Percentiles rank a stretch among this genome's conserved stretches.
phyloP scores from a whole-genome alignment of 2,797 vertebrate genomes.

The Oophaga sylvatica region DNA sequence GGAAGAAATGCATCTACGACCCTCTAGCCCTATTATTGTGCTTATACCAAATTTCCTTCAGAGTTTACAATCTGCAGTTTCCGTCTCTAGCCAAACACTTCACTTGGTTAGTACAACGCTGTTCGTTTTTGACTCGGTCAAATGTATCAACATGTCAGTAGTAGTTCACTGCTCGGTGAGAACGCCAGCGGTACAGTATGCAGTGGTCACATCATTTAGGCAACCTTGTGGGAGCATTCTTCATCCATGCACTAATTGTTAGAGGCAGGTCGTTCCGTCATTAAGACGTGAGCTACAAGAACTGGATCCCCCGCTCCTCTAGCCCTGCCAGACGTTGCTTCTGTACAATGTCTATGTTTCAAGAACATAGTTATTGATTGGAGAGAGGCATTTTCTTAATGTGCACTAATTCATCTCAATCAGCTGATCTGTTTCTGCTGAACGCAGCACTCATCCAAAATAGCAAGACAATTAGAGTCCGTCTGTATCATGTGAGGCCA shows the following conservation, averaged over 20 bases:
- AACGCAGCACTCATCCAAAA: constrained; percentile 47
- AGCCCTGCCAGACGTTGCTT: constrained; percentile 17
- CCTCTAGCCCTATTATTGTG: not conserved
- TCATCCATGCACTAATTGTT: constrained; percentile 51
- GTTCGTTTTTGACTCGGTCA: not conserved
- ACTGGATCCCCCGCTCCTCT: not conserved
- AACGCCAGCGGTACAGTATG: constrained; percentile 18
- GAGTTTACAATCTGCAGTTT: not conserved
- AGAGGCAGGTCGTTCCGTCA: constrained; percentile 8
- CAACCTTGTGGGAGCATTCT: constrained; percentile 41
- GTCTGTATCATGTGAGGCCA: constrained; percentile 21
- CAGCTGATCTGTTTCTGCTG: constrained; percentile 52
- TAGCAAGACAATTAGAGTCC: constrained; percentile 43
- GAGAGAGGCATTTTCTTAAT: constrained; percentile 48
- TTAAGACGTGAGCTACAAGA: constrained; percentile 17
- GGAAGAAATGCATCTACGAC: not conserved
- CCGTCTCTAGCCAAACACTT: not conserved
- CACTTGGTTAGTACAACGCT: not conserved
- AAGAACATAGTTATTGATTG: constrained; percentile 59
- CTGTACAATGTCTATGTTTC: constrained; percentile 18
- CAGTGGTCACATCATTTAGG: constrained; percentile 13
- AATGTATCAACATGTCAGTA: not conserved
- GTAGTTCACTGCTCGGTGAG: constrained; percentile 15
- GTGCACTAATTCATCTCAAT: constrained; percentile 54
- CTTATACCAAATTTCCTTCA: not conserved